These are phyloP conservation scores for Drosophila bipectinata DNA, from an alignment of 1,140 invertebrate genomes.

Conservation along the genomic window DNA sequence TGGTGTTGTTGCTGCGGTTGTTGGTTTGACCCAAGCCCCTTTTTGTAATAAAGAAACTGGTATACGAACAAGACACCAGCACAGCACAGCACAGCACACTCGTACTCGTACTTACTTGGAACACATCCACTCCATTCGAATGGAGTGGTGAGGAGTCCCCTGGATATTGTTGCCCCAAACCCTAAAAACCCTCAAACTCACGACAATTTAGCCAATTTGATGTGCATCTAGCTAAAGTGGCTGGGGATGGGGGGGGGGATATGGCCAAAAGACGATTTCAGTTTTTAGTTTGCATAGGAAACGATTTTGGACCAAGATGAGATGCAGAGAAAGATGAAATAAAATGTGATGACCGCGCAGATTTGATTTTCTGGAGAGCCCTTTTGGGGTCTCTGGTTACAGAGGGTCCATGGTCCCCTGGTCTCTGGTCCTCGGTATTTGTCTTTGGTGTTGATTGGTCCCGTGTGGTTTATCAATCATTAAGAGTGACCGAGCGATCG, in stretches of 20 bases:
- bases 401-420: background rate
- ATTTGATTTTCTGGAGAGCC: constrained; percentile 47
- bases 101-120: too few relatives aligned
- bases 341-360: constrained; percentile 49
- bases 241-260: background rate
- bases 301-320: constrained; percentile 28
- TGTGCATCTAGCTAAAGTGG: constrained; percentile 43
- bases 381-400: constrained; percentile 13
- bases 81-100: constrained; percentile 9
- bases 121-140: constrained; percentile 11
- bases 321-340: constrained; percentile 42
- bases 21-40: constrained; percentile 77
- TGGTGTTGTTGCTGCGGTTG: constrained; percentile 52
- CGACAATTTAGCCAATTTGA: constrained; percentile 77
- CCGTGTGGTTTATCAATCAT: constrained; percentile 79
- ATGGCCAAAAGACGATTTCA: constrained; percentile 36
- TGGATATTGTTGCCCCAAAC: constrained; percentile 27
- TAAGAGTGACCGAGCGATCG: constrained; percentile 60
- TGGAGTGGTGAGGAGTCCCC: constrained; percentile 12
- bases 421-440: background rate
- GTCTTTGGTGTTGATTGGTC: constrained; percentile 68
- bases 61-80: constrained; percentile 65
- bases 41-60: constrained; percentile 80
- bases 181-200: constrained; percentile 44
- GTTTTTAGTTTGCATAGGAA: constrained; percentile 51